Percentiles rank a stretch among this genome's conserved stretches.
Evolutionary conservation across 2,797 vertebrate genomes (phyloP).

Genomic region (Anguilla megastoma): DNA sequence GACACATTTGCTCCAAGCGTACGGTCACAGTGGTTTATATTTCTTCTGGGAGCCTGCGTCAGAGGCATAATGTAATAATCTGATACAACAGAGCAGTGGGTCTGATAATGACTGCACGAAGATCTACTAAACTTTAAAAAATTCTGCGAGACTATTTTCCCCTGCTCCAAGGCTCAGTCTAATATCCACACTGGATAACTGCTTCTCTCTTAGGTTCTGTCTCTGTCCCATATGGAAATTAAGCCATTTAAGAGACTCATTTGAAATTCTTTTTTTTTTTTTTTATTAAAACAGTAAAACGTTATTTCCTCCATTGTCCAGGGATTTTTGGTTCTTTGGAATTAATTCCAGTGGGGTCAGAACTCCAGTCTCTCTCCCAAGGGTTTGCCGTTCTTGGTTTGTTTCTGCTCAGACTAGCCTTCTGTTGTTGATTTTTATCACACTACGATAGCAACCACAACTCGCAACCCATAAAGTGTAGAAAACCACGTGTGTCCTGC

Average conservation of each 20-base stretch:
- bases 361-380: neutral
- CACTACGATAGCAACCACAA: too few relatives aligned
- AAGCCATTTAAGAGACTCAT: neutral
- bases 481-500: too few relatives aligned
- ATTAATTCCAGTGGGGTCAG: neutral
- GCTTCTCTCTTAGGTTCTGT: neutral
- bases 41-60: neutral
- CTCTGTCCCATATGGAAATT: neutral
- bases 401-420: too few relatives aligned
- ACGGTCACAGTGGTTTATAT: neutral
- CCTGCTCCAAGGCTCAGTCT: neutral
- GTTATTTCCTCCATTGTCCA: neutral
- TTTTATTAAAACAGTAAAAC: neutral
- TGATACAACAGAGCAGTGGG: neutral
- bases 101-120: neutral
- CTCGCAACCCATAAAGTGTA: too few relatives aligned
- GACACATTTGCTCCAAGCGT: neutral
- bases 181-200: neutral
- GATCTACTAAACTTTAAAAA: constrained; percentile 4
- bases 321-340: neutral
- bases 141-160: neutral
- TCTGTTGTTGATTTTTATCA: too few relatives aligned
- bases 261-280: neutral
- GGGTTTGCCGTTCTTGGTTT: too few relatives aligned
- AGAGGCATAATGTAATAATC: neutral